These are phyloP conservation scores for Atrichornis clamosus DNA, from an alignment of 2,113 vertebrate genomes.

Conservation along the genomic window DNA sequence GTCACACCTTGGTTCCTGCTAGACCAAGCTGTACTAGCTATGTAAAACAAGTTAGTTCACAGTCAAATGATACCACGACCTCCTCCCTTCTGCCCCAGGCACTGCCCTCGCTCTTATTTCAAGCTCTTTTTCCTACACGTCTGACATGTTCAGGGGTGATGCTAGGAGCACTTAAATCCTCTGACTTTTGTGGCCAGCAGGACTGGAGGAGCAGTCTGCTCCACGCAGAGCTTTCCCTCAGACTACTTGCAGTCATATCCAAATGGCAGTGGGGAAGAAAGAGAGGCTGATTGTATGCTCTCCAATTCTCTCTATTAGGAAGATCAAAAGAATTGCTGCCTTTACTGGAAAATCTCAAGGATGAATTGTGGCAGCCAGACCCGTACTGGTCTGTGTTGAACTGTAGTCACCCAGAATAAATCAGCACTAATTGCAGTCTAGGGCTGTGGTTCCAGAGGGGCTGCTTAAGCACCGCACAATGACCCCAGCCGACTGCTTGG, in stretches of 20 bases:
- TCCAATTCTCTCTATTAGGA: constrained; percentile 62
- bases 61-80: not conserved
- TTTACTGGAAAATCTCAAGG: constrained; percentile 71
- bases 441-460: constrained; percentile 30
- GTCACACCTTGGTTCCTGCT: not conserved
- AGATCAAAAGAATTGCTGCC: constrained; percentile 69
- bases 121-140: not conserved
- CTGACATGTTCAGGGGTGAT: not conserved
- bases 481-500: not conserved
- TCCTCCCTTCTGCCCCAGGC: not conserved
- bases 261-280: not conserved
- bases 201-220: not conserved
- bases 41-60: not conserved
- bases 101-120: not conserved
- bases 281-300: constrained; percentile 49
- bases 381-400: constrained; percentile 53
- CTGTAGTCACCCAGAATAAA: constrained; percentile 65
- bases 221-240: not conserved
- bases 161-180: not conserved
- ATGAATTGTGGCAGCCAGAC: constrained; percentile 62
- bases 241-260: not conserved
- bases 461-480: not conserved
- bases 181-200: not conserved
- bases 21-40: not conserved
- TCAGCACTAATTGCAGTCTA: constrained; percentile 64